These are phyloP conservation scores for Rissa tridactyla DNA, from an alignment of 2,113 vertebrate genomes.

Conservation along the genomic window DNA sequence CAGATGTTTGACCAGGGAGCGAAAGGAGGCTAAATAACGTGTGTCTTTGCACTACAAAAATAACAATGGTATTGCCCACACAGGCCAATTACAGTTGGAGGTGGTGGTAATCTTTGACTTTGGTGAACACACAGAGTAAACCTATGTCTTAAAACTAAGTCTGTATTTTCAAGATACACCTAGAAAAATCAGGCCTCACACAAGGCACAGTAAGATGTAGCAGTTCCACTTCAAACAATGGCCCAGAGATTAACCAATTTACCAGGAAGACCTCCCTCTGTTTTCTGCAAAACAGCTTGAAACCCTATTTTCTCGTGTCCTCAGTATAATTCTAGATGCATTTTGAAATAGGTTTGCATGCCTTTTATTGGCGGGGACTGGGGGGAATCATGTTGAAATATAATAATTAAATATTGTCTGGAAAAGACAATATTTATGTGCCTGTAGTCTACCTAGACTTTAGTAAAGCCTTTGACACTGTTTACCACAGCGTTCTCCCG, in stretches of 20 bases:
- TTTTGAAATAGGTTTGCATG: neutral
- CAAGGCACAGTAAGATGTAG: neutral
- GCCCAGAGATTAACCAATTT: neutral
- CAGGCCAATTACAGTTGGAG: neutral
- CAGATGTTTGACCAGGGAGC: neutral
- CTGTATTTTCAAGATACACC: neutral
- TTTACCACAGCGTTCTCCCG: neutral
- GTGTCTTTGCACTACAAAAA: neutral
- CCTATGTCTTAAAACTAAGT: neutral
- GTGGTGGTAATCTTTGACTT: neutral
- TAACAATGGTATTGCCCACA: neutral
- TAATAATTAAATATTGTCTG: neutral
- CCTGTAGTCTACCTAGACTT: neutral
- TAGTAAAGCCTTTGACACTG: neutral
- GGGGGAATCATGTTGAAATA: neutral
- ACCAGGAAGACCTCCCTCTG: neutral
- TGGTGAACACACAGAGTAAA: neutral
- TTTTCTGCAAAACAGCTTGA: neutral
- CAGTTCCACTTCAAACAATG: neutral
- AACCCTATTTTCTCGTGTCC: neutral
- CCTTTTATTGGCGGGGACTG: fast-evolving
- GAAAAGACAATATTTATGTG: neutral
- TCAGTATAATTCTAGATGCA: neutral
- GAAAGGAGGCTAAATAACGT: neutral
- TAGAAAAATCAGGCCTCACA: neutral